phyloP scores from a whole-genome alignment of 2,888 invertebrate genomes.

The Chironomus riparius region DNA sequence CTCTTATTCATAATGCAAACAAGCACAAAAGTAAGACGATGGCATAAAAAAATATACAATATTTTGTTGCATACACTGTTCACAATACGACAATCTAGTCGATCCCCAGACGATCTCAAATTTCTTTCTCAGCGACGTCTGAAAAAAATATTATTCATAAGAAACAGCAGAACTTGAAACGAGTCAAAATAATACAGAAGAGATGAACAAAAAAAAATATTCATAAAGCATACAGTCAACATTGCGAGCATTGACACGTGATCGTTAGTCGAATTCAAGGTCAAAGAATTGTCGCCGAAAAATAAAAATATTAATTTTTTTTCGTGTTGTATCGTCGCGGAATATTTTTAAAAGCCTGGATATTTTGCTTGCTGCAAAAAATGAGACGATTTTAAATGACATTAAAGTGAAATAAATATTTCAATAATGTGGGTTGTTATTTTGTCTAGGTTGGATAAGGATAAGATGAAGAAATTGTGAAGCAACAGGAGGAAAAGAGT shows the following conservation, averaged over 20 bases:
- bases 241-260: conserved; percentile 9
- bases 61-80: not conserved
- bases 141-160: too few species aligned
- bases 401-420: not conserved
- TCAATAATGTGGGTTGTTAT: not conserved
- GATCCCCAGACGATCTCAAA: not conserved
- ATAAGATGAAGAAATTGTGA: not conserved
- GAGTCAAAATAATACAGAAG: not conserved
- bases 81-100: not conserved
- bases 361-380: not conserved
- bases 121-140: not conserved
- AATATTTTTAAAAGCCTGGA: not conserved
- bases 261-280: conserved; percentile 1
- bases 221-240: not conserved
- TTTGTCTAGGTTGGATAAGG: not conserved
- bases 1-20: not conserved
- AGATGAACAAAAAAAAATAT: not conserved
- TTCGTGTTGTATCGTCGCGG: not conserved
- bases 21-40: too few species aligned
- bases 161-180: not conserved
- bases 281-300: not conserved
- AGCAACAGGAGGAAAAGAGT: not conserved
- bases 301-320: not conserved
- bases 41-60: not conserved
- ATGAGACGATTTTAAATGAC: not conserved